Percentiles rank a stretch among this genome's conserved stretches.
phyloP scores from a whole-genome alignment of 2,113 vertebrate species.

The Athene noctua region DNA sequence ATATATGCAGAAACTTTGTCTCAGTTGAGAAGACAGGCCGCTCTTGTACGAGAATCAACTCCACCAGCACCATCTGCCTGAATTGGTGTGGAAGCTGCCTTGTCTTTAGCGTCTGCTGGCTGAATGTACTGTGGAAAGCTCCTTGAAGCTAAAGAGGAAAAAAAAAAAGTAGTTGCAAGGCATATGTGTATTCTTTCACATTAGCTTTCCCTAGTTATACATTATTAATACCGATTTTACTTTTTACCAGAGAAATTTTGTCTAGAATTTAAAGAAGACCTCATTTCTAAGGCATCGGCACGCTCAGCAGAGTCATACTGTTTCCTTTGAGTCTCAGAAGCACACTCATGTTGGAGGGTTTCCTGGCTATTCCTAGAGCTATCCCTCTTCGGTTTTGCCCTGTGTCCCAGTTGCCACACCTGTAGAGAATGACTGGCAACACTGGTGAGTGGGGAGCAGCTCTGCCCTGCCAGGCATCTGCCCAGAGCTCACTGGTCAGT shows the following conservation, averaged over 20 bases:
- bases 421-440: neutral
- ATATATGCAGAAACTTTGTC: neutral
- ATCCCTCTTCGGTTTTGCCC: neutral
- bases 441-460: neutral
- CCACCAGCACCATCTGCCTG: neutral
- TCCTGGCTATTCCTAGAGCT: neutral
- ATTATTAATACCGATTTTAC: neutral
- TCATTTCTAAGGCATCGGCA: neutral
- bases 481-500: neutral
- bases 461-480: neutral
- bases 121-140: neutral
- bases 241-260: neutral
- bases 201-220: neutral
- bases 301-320: neutral
- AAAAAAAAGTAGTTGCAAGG: neutral
- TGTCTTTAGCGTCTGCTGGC: constrained; percentile 30
- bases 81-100: neutral
- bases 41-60: neutral
- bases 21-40: neutral
- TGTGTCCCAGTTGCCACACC: neutral
- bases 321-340: neutral
- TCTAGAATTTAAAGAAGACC: neutral
- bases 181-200: neutral
- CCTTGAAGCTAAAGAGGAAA: neutral
- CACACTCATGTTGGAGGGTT: neutral